phyloP scores from a whole-genome alignment of 2,797 vertebrate genomes.

The Benthosema pterotum region DNA sequence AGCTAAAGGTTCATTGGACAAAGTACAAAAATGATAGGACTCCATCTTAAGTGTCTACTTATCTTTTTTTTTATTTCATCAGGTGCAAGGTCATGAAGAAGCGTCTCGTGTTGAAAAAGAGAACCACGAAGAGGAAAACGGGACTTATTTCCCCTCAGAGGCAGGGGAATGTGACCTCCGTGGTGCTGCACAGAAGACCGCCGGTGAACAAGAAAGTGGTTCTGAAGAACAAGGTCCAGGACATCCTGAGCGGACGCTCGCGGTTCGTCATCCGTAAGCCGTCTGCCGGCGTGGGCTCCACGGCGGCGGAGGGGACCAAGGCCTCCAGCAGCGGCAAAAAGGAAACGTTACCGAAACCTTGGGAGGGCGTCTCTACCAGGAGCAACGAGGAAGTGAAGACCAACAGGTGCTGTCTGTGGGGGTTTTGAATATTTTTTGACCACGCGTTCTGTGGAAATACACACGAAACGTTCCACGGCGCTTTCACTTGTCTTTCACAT shows the following conservation, averaged over 20 bases:
- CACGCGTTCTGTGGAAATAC: background rate
- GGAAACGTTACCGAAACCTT: conserved; percentile 13
- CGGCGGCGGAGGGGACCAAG: conserved; percentile 13
- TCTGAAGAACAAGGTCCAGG: conserved; percentile 76
- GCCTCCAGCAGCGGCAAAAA: conserved; percentile 16
- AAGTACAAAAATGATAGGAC: too few species aligned
- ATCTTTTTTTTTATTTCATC: background rate
- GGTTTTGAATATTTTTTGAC: too few species aligned
- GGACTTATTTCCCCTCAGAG: conserved; percentile 59
- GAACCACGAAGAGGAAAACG: conserved; percentile 60
- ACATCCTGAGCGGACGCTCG: conserved; percentile 77
- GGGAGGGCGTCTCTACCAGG: conserved; percentile 19
- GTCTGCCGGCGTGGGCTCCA: conserved; percentile 18
- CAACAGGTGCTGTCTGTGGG: conserved; percentile 55
- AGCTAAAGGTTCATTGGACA: too few species aligned
- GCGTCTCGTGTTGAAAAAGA: conserved; percentile 68
- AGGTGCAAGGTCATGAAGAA: conserved; percentile 77
- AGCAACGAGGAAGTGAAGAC: conserved; percentile 33
- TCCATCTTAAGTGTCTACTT: background rate
- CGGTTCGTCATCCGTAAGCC: conserved; percentile 80
- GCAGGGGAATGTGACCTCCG: conserved; percentile 54
- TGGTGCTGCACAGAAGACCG: conserved; percentile 45
- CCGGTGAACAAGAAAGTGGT: conserved; percentile 69
- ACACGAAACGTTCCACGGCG: background rate
- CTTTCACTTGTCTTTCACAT: too few species aligned